Percentiles rank a stretch among this genome's conserved stretches.
phyloP scores from a whole-genome alignment of 2,113 vertebrate species.

The Scomber japonicus region DNA sequence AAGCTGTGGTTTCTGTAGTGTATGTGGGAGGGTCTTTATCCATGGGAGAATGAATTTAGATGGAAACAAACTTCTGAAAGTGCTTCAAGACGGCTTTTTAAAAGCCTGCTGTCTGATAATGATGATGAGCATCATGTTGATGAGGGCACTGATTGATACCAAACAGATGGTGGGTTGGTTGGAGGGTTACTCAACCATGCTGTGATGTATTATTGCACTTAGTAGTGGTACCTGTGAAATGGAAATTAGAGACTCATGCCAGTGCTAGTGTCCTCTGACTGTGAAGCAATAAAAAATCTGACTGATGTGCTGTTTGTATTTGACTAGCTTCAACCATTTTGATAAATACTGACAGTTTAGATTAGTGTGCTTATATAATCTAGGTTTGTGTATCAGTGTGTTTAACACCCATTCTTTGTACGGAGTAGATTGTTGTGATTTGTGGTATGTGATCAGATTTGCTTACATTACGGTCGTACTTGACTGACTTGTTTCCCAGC shows the following conservation, averaged over 20 bases:
- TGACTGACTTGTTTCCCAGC: conserved; percentile 53
- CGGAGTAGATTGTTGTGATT: conserved; percentile 52
- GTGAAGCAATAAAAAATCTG: conserved; percentile 2
- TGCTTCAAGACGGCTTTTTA: conserved; percentile 66
- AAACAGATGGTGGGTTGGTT: conserved; percentile 61
- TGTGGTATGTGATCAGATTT: conserved; percentile 58
- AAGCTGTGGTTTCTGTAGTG: conserved; percentile 48
- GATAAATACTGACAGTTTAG: conserved; percentile 50
- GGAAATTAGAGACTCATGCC: background rate
- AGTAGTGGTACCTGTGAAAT: background rate
- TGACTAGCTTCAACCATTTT: conserved; percentile 37
- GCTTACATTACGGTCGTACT: conserved; percentile 57
- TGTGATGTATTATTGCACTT: conserved; percentile 20
- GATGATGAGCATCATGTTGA: conserved; percentile 66
- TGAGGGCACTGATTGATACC: conserved; percentile 60
- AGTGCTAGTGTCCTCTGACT: background rate
- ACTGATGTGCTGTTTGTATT: conserved; percentile 37
- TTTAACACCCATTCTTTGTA: conserved; percentile 48
- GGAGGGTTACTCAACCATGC: conserved; percentile 2
- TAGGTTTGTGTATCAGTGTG: conserved; percentile 45
- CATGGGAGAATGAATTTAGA: conserved; percentile 69
- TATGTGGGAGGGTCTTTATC: conserved; percentile 53
- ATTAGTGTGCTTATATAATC: conserved; percentile 47
- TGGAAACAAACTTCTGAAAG: conserved; percentile 73
- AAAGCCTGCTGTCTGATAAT: conserved; percentile 63